Percentiles rank a stretch among this genome's conserved stretches.
Conservation (phyloP, 2,797 vertebrate genomes). For the Poeciliopsis presidionis region DNA sequence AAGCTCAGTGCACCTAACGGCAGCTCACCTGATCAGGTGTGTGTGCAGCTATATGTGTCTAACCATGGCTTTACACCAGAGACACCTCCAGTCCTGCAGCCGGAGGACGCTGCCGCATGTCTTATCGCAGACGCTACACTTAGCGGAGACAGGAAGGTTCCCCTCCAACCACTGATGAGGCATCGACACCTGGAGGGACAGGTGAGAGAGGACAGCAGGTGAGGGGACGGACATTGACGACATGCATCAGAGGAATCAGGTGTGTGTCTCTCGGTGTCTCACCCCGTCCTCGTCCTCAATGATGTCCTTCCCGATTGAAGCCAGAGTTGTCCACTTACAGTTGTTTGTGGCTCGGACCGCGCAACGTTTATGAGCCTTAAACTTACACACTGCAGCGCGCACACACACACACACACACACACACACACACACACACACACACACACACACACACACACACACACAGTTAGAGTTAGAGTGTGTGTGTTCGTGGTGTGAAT, state of each 20-base stretch:
- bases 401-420: neutral
- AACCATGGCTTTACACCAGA: constrained; percentile 98
- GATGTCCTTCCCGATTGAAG: constrained; percentile 95
- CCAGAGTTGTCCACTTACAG: constrained; percentile 97
- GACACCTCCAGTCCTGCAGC: constrained; percentile 95
- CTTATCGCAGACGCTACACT: constrained; percentile 93
- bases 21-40: neutral
- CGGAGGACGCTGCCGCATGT: constrained; percentile 95
- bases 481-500: no score
- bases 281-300: constrained; percentile 98
- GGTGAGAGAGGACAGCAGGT: neutral
- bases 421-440: neutral
- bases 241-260: neutral
- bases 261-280: constrained; percentile 39
- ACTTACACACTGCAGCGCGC: constrained; percentile 88
- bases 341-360: constrained; percentile 94
- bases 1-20: constrained; percentile 11
- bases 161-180: constrained; percentile 98
- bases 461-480: no score
- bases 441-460: neutral
- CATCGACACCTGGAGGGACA: constrained; percentile 89
- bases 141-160: constrained; percentile 94
- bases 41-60: constrained; percentile 44
- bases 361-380: constrained; percentile 96
- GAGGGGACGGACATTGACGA: neutral